Evolutionary conservation across 2,888 invertebrate species (phyloP).

Genomic region (Liopterus haemorrhoidalis): DNA sequence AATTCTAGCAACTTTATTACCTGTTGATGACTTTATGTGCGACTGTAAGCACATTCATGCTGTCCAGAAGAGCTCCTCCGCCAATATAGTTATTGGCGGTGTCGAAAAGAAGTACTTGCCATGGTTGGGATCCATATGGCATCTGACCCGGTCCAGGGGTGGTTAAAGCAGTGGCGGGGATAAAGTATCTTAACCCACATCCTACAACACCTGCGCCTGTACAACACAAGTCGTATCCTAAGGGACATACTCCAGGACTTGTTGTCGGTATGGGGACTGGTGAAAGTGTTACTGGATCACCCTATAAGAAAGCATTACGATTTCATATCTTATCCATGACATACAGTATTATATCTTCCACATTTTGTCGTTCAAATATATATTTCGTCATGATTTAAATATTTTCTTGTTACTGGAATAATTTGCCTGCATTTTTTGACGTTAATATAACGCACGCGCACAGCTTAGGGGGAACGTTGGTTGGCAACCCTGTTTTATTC

Average conservation of each 20-base stretch:
- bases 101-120: conserved; percentile 17
- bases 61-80: conserved; percentile 60
- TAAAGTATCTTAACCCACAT: conserved; percentile 20
- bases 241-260: background rate
- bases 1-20: background rate
- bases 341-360: too few relatives aligned
- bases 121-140: conserved; percentile 22
- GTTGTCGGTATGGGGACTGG: background rate
- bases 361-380: too few relatives aligned
- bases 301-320: too few relatives aligned
- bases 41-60: conserved; percentile 59
- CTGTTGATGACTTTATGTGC: conserved; percentile 54
- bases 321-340: too few relatives aligned
- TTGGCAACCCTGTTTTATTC: too few relatives aligned
- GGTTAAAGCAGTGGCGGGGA: conserved; percentile 9
- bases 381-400: too few relatives aligned
- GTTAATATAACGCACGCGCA: too few relatives aligned
- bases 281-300: background rate
- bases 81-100: conserved; percentile 49
- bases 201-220: conserved; percentile 6
- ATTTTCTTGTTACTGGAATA: too few relatives aligned
- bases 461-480: too few relatives aligned
- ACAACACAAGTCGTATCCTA: conserved; percentile 9
- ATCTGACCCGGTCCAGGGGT: conserved; percentile 16
- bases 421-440: too few relatives aligned